Conservation (phyloP, 2,797 vertebrate species). For the Hippocampus kuda region DNA sequence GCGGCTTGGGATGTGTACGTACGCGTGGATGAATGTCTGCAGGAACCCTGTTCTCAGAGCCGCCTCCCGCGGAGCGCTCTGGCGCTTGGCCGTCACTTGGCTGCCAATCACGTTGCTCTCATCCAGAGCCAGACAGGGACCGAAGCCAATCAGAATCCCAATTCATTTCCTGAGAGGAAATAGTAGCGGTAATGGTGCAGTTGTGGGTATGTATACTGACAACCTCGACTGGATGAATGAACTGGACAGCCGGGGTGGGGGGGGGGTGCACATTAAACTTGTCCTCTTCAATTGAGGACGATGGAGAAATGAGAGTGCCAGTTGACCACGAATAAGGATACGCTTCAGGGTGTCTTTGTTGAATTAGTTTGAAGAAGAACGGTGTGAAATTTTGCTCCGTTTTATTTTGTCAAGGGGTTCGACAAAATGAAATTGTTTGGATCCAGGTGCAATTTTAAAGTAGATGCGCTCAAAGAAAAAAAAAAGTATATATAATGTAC, state of each 20-base stretch:
- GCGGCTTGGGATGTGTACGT: constrained; percentile 7
- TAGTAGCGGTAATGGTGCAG: constrained; percentile 21
- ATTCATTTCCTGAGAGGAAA: constrained; percentile 50
- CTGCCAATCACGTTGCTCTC: constrained; percentile 47
- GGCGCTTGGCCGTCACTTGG: constrained; percentile 14
- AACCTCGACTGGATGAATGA: neutral
- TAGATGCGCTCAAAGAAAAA: too few species aligned
- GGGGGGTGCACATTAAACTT: neutral
- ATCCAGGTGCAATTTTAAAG: too few species aligned
- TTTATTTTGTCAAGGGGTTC: too few species aligned
- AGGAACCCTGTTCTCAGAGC: constrained; percentile 29
- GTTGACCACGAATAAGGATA: neutral
- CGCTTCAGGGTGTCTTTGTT: neutral
- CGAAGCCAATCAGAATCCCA: constrained; percentile 41
- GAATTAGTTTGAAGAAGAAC: too few species aligned
- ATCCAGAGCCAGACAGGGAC: constrained; percentile 37
- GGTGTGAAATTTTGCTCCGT: too few species aligned
- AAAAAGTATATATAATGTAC: too few species aligned
- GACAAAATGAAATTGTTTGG: too few species aligned
- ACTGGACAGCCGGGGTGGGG: neutral
- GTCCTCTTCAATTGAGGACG: neutral
- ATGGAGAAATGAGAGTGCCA: neutral
- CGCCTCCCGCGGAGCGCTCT: constrained; percentile 33
- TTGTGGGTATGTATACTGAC: constrained; percentile 31
- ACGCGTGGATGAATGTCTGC: constrained; percentile 8